These are phyloP conservation scores for Atta cephalotes DNA, from an alignment of 1,140 invertebrate genomes.

Conservation along the genomic window DNA sequence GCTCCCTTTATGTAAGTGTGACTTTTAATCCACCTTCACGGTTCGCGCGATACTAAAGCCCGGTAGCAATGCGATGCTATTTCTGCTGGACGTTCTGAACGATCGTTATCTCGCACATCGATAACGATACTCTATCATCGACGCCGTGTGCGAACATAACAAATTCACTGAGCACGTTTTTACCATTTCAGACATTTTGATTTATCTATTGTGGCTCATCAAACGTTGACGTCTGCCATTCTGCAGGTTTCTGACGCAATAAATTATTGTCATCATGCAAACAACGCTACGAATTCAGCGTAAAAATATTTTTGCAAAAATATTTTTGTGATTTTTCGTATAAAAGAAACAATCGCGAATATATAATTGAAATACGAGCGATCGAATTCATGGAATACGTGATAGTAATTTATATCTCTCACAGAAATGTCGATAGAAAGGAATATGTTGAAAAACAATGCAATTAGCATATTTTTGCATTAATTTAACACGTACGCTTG, in stretches of 20 bases:
- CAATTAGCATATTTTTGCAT: slow-evolving; percentile 41
- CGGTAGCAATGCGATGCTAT: slow-evolving; percentile 15
- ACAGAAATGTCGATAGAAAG: neutral
- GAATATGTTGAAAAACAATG: neutral
- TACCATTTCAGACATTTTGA: neutral
- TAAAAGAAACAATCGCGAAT: neutral
- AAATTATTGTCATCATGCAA: neutral
- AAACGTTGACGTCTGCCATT: neutral
- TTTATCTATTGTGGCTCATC: neutral
- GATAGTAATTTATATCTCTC: neutral
- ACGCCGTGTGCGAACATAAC: neutral
- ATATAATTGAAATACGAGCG: neutral
- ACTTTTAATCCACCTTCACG: slow-evolving; percentile 29
- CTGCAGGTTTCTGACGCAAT: neutral
- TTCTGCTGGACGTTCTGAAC: neutral
- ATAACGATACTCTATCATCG: slow-evolving; percentile 72
- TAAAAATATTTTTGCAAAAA: neutral
- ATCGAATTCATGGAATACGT: neutral
- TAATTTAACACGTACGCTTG: neutral
- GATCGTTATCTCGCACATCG: slow-evolving; percentile 66
- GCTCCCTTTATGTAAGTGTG: too few relatives aligned
- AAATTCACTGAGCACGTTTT: neutral
- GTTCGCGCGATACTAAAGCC: slow-evolving; percentile 57
- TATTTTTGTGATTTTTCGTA: neutral
- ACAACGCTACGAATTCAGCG: neutral